phyloP scores from a whole-genome alignment of 2,888 invertebrate species.

The Lasioglossum morio region DNA sequence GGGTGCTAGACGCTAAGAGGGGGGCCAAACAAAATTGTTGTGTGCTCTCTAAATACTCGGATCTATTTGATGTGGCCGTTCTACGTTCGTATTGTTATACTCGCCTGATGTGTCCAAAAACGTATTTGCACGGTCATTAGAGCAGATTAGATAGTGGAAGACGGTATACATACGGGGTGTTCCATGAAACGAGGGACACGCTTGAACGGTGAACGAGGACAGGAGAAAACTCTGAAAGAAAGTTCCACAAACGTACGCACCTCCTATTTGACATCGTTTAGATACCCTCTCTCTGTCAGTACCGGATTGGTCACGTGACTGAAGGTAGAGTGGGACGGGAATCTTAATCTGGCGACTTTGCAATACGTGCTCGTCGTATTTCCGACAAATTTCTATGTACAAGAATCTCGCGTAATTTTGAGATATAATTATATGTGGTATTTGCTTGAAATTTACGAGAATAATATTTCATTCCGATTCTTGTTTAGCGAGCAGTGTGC shows the following conservation, averaged over 20 bases:
- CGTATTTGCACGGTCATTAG: slow-evolving; percentile 24
- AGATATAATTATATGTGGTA: background rate
- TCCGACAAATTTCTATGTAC: background rate
- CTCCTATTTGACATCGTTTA: background rate
- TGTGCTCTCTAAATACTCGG: slow-evolving; percentile 47
- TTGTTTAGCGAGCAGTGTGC: too few relatives aligned
- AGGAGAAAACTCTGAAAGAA: slow-evolving; percentile 3
- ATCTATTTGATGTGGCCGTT: slow-evolving; percentile 25
- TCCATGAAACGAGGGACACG: slow-evolving; percentile 3
- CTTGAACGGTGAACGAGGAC: background rate
- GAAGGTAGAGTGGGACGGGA: too few relatives aligned
- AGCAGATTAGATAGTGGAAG: slow-evolving; percentile 19
- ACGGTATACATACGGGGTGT: slow-evolving; percentile 4
- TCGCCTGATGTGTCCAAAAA: slow-evolving; percentile 56
- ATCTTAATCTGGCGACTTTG: too few relatives aligned
- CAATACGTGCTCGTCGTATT: background rate
- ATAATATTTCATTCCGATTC: too few relatives aligned
- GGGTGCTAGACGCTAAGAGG: slow-evolving; percentile 35
- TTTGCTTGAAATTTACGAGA: too few relatives aligned
- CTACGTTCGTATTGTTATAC: slow-evolving; percentile 50
- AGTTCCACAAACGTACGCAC: background rate
- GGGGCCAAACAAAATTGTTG: slow-evolving; percentile 1
- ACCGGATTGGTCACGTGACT: too few relatives aligned
- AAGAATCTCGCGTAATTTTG: background rate
- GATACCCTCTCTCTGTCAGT: too few relatives aligned